Evolutionary conservation across 2,113 vertebrate genomes (phyloP), one percentile per base, ranked within the genome.

Genomic region (Cyprinus carpio): DNA sequence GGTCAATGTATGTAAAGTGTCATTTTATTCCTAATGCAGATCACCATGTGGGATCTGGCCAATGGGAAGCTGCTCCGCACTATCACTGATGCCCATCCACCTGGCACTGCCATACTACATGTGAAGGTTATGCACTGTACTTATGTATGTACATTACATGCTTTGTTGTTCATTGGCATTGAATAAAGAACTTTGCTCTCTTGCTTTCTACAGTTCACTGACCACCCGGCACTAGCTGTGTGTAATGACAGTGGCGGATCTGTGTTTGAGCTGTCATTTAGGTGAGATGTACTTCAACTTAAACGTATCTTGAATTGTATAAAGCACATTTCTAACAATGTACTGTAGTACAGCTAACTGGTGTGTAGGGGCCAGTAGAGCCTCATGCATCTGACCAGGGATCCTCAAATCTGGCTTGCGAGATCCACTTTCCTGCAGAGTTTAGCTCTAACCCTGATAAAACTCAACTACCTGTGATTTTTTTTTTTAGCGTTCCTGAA

Each of bases 31-130:
- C 6, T 69, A 6, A 67, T 76, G 18, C 80, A 99, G 97, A 99
- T 99, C 89, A 99, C 97, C 0, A 99, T 99, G 98, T 99, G 98
- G 98, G 98, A 99, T 93, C 93, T 99, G 87, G 97, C 97, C 90
- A 97, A 96, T 90, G 98, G 98, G 84, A 99, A 99, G 90, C 95
- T 99, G 79, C 94, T 99, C 13, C 94, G 98, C 86, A 98, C 96
- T 1, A 98, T 99, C 93, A 97, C 95, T 62, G 98, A 99, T 89
- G 98, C 98, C 49, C 98, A 99, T 87, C 98, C 98, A 72, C 98
- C 98, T 54, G 98, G 98, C 78, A 98, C 97, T 18, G 98, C 98
- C 56, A 95, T 99, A 90, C 90, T 99, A 71, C 98, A 99, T 62
- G 95, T 99, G 75, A 99, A 99, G 97, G 98, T 99, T 95, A 49